Conservation (phyloP, 2,888 invertebrate genomes). For the Epistrophe grossulariae region DNA sequence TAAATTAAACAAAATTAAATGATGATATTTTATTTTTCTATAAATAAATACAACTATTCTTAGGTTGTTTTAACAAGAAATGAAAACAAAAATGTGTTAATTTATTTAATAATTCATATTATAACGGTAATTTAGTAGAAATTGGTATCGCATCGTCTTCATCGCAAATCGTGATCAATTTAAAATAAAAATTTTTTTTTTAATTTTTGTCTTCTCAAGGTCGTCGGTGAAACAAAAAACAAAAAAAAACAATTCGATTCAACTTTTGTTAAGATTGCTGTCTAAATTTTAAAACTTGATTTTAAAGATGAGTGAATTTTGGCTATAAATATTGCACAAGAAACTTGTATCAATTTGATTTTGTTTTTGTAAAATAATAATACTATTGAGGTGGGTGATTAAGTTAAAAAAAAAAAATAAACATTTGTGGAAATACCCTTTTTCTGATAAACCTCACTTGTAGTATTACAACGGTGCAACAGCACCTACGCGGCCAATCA, state of each 20-base stretch:
- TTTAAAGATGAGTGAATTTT: not conserved
- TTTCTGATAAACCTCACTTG: too few species aligned
- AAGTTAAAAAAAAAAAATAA: not conserved
- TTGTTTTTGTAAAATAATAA: not conserved
- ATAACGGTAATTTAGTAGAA: not conserved
- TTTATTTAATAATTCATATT: conserved; percentile 9
- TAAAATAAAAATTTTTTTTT: not conserved
- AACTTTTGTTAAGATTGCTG: not conserved
- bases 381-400: not conserved
- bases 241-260: not conserved
- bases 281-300: conserved; percentile 6
- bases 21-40: not conserved
- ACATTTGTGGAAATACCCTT: not conserved
- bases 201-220: not conserved
- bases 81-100: not conserved
- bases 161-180: not conserved
- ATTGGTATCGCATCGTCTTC: not conserved
- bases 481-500: too few species aligned
- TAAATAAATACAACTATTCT: conserved; percentile 15
- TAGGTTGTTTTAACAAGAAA: conserved; percentile 7
- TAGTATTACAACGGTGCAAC: too few species aligned
- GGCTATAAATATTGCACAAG: not conserved
- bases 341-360: not conserved
- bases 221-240: not conserved
- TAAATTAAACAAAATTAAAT: conserved; percentile 17